A percentile compares a stretch with the other conserved stretches of the same genome.
Conservation (phyloP, 2,797 vertebrate species). For the Anguilla obscura region DNA sequence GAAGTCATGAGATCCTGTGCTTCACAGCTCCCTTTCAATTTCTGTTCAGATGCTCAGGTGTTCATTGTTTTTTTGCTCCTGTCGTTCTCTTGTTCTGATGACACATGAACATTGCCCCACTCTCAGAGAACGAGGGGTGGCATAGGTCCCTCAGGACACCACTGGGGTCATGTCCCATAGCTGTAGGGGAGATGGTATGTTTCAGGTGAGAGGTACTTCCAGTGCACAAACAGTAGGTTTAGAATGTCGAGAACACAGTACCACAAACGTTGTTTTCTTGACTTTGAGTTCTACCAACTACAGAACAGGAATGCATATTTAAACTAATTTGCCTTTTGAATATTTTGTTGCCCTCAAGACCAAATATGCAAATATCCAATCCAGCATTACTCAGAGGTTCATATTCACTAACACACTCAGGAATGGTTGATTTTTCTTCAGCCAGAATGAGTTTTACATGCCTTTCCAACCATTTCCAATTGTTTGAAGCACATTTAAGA, state of each 20-base stretch:
- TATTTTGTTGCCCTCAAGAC: background rate
- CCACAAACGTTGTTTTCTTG: background rate
- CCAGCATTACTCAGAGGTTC: background rate
- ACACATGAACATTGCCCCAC: background rate
- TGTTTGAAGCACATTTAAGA: too few relatives aligned
- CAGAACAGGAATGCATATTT: background rate
- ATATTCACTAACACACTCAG: background rate
- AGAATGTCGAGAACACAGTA: background rate
- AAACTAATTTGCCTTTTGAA: background rate
- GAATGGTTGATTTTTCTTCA: too few relatives aligned
- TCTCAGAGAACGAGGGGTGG: background rate
- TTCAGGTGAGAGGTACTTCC: background rate
- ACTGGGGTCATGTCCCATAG: conserved; percentile 98
- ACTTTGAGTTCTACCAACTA: background rate
- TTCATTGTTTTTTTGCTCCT: background rate
- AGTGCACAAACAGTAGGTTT: background rate
- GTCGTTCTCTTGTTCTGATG: background rate
- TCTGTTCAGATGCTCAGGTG: conserved; percentile 20
- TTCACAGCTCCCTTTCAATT: conserved; percentile 4
- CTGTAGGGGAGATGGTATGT: conserved; percentile 63
- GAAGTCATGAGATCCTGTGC: background rate
- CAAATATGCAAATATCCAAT: background rate
- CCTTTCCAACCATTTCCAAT: too few relatives aligned
- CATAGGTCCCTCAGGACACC: conserved; percentile 80
- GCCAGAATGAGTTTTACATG: too few relatives aligned